Conservation (phyloP, 2,888 invertebrate species). For the Aspidiotus rigidus region DNA sequence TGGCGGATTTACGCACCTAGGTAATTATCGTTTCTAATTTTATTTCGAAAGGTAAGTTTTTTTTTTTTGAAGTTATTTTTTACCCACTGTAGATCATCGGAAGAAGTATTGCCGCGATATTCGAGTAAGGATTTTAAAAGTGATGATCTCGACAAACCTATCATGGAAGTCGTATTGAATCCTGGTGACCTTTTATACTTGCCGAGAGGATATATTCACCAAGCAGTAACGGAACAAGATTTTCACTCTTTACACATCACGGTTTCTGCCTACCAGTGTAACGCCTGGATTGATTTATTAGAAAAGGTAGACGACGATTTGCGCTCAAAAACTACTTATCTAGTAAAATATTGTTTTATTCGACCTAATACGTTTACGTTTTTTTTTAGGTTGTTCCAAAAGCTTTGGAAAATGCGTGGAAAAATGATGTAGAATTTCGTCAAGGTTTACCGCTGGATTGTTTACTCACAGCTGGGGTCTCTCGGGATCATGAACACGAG, state of each 20-base stretch:
- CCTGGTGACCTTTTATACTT: constrained; percentile 90
- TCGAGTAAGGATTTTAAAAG: constrained; percentile 72
- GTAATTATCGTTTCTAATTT: constrained; percentile 38
- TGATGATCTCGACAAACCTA: constrained; percentile 65
- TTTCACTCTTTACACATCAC: constrained; percentile 90
- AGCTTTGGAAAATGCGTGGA: constrained; percentile 63
- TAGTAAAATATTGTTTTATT: too few relatives aligned
- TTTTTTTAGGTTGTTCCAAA: constrained; percentile 54
- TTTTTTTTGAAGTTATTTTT: too few relatives aligned
- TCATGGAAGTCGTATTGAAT: constrained; percentile 66
- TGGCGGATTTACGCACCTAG: constrained; percentile 85
- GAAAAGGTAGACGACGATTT: constrained; percentile 51
- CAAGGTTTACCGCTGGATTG: constrained; percentile 71
- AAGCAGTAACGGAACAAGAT: constrained; percentile 65
- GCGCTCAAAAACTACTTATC: too few relatives aligned
- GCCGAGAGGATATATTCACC: constrained; percentile 79
- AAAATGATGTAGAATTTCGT: constrained; percentile 60
- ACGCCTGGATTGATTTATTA: constrained; percentile 80
- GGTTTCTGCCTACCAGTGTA: constrained; percentile 81
- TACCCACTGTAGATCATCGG: constrained; percentile 35
- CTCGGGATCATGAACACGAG: constrained; percentile 45
- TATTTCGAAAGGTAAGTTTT: too few relatives aligned
- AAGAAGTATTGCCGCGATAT: constrained; percentile 64
- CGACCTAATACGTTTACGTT: constrained; percentile 8
- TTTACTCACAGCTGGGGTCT: constrained; percentile 63